These are phyloP conservation scores for Burhinus bistriatus DNA, from an alignment of 2,113 vertebrate genomes.

Conservation along the genomic window DNA sequence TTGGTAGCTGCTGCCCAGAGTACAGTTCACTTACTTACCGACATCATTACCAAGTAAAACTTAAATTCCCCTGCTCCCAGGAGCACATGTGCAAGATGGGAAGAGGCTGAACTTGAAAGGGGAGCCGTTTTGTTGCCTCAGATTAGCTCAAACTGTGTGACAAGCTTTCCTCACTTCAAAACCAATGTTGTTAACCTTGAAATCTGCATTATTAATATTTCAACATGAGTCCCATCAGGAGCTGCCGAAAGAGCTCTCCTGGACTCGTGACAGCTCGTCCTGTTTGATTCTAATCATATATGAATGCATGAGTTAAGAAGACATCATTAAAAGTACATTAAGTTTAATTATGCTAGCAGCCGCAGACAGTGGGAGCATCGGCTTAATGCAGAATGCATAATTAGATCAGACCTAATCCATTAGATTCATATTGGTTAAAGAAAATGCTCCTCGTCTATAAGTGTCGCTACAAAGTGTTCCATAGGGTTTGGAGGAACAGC, in stretches of 20 bases:
- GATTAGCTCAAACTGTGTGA: conserved; percentile 47
- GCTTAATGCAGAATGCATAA: conserved; percentile 72
- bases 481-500: background rate
- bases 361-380: conserved; percentile 51
- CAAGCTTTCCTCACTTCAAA: conserved; percentile 37
- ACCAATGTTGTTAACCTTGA: conserved; percentile 48
- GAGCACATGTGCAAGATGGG: background rate
- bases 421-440: conserved; percentile 74
- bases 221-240: conserved; percentile 21
- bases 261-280: conserved; percentile 55
- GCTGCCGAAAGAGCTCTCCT: conserved; percentile 7
- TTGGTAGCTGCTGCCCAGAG: background rate
- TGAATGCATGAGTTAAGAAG: conserved; percentile 75
- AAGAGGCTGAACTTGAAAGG: conserved; percentile 31
- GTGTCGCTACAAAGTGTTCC: conserved; percentile 11
- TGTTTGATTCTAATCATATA: conserved; percentile 74
- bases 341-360: conserved; percentile 77
- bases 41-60: background rate
- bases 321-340: conserved; percentile 82
- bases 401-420: conserved; percentile 73
- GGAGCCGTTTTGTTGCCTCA: conserved; percentile 38
- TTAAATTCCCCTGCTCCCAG: background rate
- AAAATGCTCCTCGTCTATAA: conserved; percentile 57
- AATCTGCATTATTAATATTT: conserved; percentile 62
- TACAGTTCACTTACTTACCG: background rate